These are phyloP conservation scores for Tapirus terrestris DNA, from an alignment of 2,113 vertebrate genomes.

Conservation along the genomic window DNA sequence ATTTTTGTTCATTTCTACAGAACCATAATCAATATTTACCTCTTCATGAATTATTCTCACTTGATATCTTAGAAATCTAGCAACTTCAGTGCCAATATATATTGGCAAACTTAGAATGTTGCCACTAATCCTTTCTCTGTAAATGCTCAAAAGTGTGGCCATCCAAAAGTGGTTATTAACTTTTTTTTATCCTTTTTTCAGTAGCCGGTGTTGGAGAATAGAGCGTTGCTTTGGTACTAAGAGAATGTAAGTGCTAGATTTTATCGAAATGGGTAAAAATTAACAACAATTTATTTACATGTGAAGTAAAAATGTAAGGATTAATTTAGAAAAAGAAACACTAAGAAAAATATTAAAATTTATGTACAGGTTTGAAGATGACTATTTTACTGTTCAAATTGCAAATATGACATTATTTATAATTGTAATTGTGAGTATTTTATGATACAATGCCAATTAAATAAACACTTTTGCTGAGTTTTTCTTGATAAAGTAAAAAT, in stretches of 20 bases:
- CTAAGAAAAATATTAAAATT: background rate
- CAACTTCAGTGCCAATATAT: background rate
- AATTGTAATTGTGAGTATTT: background rate
- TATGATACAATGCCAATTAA: background rate
- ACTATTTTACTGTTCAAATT: background rate
- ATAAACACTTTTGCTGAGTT: background rate
- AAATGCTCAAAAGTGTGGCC: background rate
- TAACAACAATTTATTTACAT: background rate
- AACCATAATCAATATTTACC: background rate
- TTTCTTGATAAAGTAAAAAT: background rate
- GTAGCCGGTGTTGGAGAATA: background rate
- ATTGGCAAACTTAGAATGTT: background rate
- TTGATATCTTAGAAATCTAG: background rate
- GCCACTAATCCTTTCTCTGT: background rate
- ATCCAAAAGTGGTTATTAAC: background rate
- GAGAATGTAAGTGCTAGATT: background rate
- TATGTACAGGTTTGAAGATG: background rate
- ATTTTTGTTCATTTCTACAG: background rate
- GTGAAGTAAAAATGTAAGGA: background rate
- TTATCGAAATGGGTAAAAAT: background rate
- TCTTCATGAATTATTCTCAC: background rate
- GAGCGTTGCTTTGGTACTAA: background rate
- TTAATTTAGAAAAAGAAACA: background rate
- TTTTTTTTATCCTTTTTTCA: background rate
- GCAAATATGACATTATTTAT: background rate